Percentiles rank a stretch among this genome's conserved stretches.
Conservation (phyloP, 2,113 vertebrate genomes). For the Xiphophorus hellerii region DNA sequence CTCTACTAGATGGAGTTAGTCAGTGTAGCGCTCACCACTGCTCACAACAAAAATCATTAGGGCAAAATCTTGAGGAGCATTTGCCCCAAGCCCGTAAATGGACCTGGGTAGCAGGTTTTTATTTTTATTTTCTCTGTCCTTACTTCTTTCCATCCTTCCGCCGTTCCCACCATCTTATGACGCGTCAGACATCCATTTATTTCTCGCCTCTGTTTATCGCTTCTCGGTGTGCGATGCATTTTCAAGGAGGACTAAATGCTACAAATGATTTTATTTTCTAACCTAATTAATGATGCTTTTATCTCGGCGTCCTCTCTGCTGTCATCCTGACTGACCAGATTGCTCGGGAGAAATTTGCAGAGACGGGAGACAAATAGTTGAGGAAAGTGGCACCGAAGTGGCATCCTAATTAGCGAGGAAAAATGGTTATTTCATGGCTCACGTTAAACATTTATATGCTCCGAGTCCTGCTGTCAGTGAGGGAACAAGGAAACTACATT, state of each 20-base stretch:
- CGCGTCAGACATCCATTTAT: background rate
- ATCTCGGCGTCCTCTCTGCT: constrained; percentile 23
- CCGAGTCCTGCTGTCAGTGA: constrained; percentile 40
- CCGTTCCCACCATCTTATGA: too few relatives aligned
- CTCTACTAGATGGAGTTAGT: too few relatives aligned
- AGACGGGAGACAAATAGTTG: constrained; percentile 33
- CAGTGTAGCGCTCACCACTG: too few relatives aligned
- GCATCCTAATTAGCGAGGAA: constrained; percentile 58
- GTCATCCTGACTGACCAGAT: constrained; percentile 25
- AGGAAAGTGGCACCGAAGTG: constrained; percentile 31
- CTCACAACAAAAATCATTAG: too few relatives aligned
- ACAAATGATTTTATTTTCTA: constrained; percentile 27
- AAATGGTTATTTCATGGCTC: constrained; percentile 64
- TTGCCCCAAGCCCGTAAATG: too few relatives aligned
- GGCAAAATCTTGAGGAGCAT: too few relatives aligned
- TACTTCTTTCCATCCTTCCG: too few relatives aligned
- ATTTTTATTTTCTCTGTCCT: background rate
- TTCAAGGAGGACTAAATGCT: constrained; percentile 35
- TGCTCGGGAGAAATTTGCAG: constrained; percentile 22
- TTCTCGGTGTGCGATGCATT: constrained; percentile 13
- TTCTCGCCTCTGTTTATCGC: background rate
- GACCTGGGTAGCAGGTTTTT: too few relatives aligned
- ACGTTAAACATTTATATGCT: constrained; percentile 63
- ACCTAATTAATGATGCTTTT: constrained; percentile 41
- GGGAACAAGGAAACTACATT: constrained; percentile 50